A percentile compares a stretch with the other conserved stretches of the same genome.
These are phyloP conservation scores for Trididemnum clinides DNA, from an alignment of 23 tunicate species.

Conservation along the genomic window DNA sequence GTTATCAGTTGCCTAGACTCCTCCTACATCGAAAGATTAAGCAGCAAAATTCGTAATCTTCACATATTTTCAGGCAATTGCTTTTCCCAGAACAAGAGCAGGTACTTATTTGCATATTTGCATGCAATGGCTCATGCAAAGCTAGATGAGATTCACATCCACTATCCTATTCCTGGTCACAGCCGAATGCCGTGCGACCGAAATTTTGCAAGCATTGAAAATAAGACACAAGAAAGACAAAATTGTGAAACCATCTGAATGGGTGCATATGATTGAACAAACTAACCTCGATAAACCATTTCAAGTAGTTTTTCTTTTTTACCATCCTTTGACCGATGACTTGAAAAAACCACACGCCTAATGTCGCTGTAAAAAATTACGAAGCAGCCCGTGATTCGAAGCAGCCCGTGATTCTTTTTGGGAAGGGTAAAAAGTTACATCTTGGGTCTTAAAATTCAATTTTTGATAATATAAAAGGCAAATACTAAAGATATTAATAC, in stretches of 20 bases:
- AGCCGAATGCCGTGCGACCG: conserved; percentile 5
- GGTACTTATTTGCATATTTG: background rate
- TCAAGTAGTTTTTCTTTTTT: background rate
- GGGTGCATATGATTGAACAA: background rate
- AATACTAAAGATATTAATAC: no score
- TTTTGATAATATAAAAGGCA: no score
- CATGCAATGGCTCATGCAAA: background rate
- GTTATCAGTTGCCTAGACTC: background rate
- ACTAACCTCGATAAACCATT: background rate
- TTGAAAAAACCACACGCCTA: background rate
- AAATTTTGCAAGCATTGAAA: background rate
- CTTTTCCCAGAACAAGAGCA: background rate
- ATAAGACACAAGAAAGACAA: conserved; percentile 1
- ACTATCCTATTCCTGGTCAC: background rate
- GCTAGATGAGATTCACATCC: background rate
- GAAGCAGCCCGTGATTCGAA: no score
- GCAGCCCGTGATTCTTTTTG: no score
- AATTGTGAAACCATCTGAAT: conserved; percentile 5
- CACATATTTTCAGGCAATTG: background rate
- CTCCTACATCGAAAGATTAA: background rate
- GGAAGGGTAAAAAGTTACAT: no score
- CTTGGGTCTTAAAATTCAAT: no score
- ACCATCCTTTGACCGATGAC: background rate
- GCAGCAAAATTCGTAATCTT: background rate
- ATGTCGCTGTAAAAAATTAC: background rate